Evolutionary conservation across 1,140 invertebrate species (phyloP).

Genomic region (Hyphantria cunea): DNA sequence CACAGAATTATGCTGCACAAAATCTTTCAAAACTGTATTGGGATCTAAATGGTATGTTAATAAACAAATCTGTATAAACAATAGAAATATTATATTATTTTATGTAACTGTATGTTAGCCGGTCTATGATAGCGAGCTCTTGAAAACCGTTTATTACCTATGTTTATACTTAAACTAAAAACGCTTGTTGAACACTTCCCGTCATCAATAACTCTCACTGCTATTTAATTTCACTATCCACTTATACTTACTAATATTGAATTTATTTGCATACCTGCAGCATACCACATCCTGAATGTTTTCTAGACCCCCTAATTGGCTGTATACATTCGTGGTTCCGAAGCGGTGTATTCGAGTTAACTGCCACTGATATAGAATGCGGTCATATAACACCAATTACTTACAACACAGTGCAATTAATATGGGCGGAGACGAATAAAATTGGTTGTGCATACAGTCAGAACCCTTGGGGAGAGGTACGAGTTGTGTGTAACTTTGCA

Average conservation of each 20-base stretch:
- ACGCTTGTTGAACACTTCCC: no score
- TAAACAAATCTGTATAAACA: neutral
- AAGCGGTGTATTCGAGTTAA: slow-evolving; percentile 50
- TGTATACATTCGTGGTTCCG: slow-evolving; percentile 69
- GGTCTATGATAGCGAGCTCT: no score
- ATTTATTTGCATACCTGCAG: slow-evolving; percentile 43
- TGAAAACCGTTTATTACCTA: no score
- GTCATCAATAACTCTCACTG: no score
- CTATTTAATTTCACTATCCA: no score
- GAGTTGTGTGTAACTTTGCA: slow-evolving; percentile 69
- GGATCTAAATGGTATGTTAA: slow-evolving; percentile 44
- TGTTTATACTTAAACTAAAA: no score
- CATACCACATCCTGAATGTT: slow-evolving; percentile 60
- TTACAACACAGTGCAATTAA: slow-evolving; percentile 58
- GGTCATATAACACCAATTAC: slow-evolving; percentile 52
- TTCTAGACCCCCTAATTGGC: slow-evolving; percentile 55
- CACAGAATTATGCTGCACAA: slow-evolving; percentile 52
- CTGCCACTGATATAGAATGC: slow-evolving; percentile 54
- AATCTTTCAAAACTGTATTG: slow-evolving; percentile 25
- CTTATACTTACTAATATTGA: no score
- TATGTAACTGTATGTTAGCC: no score
- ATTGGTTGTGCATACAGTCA: slow-evolving; percentile 66
- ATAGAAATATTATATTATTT: neutral
- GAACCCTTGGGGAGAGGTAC: slow-evolving; percentile 50
- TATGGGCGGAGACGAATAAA: slow-evolving; percentile 67